Evolutionary conservation across 2,888 invertebrate species (phyloP).

Genomic region (Thelaira solivaga): DNA sequence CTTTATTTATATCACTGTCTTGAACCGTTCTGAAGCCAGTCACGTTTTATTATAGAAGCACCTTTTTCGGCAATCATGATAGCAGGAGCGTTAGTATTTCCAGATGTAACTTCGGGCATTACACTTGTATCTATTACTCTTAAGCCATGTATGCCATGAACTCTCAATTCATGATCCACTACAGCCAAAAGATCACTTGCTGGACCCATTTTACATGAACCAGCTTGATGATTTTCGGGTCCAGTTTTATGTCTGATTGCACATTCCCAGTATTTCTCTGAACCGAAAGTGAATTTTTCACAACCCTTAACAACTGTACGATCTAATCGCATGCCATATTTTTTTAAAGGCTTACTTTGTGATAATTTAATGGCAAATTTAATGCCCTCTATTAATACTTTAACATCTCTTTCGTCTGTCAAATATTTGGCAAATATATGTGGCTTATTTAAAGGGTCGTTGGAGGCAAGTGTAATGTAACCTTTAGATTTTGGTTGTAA

Average conservation of each 20-base stretch:
- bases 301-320: constrained; percentile 86
- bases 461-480: constrained; percentile 83
- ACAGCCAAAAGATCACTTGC: constrained; percentile 84
- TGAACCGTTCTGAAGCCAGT: too few relatives aligned
- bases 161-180: constrained; percentile 82
- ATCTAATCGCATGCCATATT: constrained; percentile 87
- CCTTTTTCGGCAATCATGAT: constrained; percentile 90
- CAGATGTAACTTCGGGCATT: constrained; percentile 87
- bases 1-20: too few relatives aligned
- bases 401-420: constrained; percentile 82
- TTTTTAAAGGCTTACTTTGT: constrained; percentile 82
- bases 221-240: constrained; percentile 89
- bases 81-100: constrained; percentile 86
- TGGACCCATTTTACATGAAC: constrained; percentile 90
- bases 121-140: constrained; percentile 88
- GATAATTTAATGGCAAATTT: constrained; percentile 86
- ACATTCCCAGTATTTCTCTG: constrained; percentile 87
- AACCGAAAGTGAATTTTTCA: constrained; percentile 84
- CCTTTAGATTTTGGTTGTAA: constrained; percentile 93
- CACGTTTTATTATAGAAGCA: constrained; percentile 74
- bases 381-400: constrained; percentile 88
- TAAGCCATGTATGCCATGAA: constrained; percentile 82
- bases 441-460: constrained; percentile 89
- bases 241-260: constrained; percentile 84
- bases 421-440: constrained; percentile 89